A percentile compares a stretch with the other conserved stretches of the same genome.
These are phyloP conservation scores for Neolamprologus sp. DNA, from an alignment of 2,113 vertebrate genomes.

Conservation along the genomic window DNA sequence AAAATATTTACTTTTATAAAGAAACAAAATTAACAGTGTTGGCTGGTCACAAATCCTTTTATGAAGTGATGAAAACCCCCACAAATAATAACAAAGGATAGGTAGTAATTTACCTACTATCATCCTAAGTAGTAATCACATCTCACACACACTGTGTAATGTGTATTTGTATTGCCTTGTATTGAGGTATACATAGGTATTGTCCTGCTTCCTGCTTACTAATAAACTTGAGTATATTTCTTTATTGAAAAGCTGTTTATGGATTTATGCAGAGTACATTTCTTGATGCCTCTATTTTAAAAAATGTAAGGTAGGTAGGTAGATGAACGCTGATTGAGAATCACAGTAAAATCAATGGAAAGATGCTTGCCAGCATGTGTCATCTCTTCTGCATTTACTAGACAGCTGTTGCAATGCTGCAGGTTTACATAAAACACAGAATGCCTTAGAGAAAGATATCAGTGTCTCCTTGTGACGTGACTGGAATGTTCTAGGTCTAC, in stretches of 20 bases:
- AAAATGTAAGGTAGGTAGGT: not conserved
- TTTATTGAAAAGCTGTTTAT: not conserved
- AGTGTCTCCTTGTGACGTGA: not conserved
- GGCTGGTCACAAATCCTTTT: not conserved
- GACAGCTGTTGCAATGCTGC: not conserved
- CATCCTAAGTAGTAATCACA: not conserved
- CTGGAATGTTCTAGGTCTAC: not conserved
- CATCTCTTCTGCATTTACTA: not conserved
- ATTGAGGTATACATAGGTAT: not conserved
- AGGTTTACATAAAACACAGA: slow-evolving; percentile 3
- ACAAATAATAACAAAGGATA: not conserved
- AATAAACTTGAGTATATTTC: not conserved
- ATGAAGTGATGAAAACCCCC: not conserved
- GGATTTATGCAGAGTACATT: not conserved
- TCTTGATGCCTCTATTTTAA: not conserved
- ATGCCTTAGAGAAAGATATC: not conserved
- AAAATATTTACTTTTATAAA: not conserved
- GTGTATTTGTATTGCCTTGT: not conserved
- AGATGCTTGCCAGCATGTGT: not conserved
- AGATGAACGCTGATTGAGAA: not conserved
- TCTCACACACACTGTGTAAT: not conserved
- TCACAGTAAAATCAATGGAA: not conserved
- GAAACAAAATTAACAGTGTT: not conserved
- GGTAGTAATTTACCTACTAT: not conserved
- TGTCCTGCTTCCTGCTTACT: not conserved